Evolutionary conservation across 2,888 invertebrate genomes (phyloP), one percentile per base, ranked within the genome.

Genomic region (Acleris laterana): DNA sequence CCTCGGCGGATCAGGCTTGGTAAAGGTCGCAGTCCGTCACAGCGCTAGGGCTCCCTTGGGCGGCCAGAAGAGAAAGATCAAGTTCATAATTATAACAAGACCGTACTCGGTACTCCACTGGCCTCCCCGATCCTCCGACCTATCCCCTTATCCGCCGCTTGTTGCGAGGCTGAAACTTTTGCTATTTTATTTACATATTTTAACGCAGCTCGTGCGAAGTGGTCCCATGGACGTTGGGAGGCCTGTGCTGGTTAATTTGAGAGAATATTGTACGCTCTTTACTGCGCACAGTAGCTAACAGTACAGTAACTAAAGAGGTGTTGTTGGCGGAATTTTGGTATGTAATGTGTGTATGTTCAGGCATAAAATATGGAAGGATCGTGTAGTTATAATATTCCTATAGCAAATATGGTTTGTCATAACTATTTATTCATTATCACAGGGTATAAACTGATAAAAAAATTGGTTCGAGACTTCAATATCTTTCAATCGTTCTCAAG

Each of bases 111-210:
- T 13, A 44, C 4, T 32, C 13, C 19, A 16, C n/a, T 11, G 20
- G 55, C 60, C 53, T 46, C 60, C 17, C 22, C 5, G 55, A 17
- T 42, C 20, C 16, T 52, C 49, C 25, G 53, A 19, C 19, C 51
- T 50, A 46, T 28, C 52, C 55, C 55, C 60, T 49, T 17, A n/a
- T 28, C 25, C 25, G 20, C 50, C 50, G 49, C 56, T 56, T 42
- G 25, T 57, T 65, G 55, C 49, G 49, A 50, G 50, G 55, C 28
- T 44, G 22, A 58, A 65, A 65, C 60, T 61, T 65, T 65, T 20
- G 55, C 65, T 56, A 60, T 65, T 65, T 60, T 65, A 65, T 65
- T 65, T 65, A 60, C 65, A 65, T 65, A 65, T 65, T 65, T 65
- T 65, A 65, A 65, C 55, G 20, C 44, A 19, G 42, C 52, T 9